Percentiles rank a stretch among this genome's conserved stretches.
Evolutionary conservation across 1,140 invertebrate genomes (phyloP).

Genomic region (Pentalonia nigronervosa): DNA sequence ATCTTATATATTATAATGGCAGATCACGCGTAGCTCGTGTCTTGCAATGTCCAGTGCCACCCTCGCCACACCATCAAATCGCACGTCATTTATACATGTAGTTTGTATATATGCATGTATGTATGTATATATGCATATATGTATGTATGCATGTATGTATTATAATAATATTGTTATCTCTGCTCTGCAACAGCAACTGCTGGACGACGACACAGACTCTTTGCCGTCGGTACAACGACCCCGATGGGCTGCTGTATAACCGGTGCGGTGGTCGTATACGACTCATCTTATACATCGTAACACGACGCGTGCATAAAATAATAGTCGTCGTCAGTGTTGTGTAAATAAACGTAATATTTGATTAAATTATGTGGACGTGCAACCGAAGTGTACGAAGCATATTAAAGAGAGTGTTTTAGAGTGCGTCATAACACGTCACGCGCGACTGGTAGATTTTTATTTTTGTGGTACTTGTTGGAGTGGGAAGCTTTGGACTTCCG

Average conservation of each 20-base stretch:
- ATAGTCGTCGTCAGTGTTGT: neutral
- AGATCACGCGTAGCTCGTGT: neutral
- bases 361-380: neutral
- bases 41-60: neutral
- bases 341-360: neutral
- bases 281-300: neutral
- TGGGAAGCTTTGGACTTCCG: neutral
- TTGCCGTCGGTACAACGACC: neutral
- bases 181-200: neutral
- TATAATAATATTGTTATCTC: neutral
- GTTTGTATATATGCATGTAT: neutral
- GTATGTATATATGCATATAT: no score
- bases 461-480: neutral
- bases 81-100: neutral
- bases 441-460: neutral
- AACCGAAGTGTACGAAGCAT: neutral
- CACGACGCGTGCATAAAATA: neutral
- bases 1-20: neutral
- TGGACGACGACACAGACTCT: neutral
- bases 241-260: slow-evolving; percentile 2
- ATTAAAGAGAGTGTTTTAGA: no score
- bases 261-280: neutral
- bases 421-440: neutral
- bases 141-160: neutral
- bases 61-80: neutral